Evolutionary conservation across 2,888 invertebrate species (phyloP).

Genomic region (Diplolepis rosae): DNA sequence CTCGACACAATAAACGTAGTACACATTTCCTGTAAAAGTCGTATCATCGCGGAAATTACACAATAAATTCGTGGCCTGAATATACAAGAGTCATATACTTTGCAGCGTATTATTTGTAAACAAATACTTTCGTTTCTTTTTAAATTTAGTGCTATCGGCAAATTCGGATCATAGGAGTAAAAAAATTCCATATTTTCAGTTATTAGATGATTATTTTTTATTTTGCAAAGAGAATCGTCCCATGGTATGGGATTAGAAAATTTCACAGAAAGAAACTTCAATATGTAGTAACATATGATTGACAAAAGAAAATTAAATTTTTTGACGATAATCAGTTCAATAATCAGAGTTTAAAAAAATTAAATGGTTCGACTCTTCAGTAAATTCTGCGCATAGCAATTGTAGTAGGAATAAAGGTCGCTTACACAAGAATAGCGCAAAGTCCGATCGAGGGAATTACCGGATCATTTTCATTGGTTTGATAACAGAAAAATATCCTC

Average conservation of each 20-base stretch:
- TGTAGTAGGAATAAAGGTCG: conserved; percentile 44
- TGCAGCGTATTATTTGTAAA: background rate
- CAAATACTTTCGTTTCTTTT: background rate
- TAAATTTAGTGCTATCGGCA: too few relatives aligned
- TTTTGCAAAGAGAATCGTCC: too few relatives aligned
- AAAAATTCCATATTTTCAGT: too few relatives aligned
- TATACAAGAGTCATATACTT: background rate
- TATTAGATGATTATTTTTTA: too few relatives aligned
- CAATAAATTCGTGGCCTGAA: conserved; percentile 9
- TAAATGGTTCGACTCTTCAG: background rate
- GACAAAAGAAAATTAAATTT: background rate
- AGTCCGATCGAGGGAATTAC: conserved; percentile 45
- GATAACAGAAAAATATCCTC: conserved; percentile 38
- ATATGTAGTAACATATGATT: too few relatives aligned
- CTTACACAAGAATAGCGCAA: conserved; percentile 51
- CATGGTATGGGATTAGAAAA: too few relatives aligned
- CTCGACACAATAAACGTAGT: conserved; percentile 2
- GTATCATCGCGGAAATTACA: background rate
- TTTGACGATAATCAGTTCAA: background rate
- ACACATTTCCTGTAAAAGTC: conserved; percentile 13
- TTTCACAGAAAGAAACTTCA: too few relatives aligned
- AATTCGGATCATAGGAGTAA: too few relatives aligned
- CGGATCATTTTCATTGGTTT: conserved; percentile 20
- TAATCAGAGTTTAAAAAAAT: conserved; percentile 1
- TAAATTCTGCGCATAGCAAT: background rate